Conservation (phyloP, 2,113 vertebrate species). For the Gorsachius goisagi region DNA sequence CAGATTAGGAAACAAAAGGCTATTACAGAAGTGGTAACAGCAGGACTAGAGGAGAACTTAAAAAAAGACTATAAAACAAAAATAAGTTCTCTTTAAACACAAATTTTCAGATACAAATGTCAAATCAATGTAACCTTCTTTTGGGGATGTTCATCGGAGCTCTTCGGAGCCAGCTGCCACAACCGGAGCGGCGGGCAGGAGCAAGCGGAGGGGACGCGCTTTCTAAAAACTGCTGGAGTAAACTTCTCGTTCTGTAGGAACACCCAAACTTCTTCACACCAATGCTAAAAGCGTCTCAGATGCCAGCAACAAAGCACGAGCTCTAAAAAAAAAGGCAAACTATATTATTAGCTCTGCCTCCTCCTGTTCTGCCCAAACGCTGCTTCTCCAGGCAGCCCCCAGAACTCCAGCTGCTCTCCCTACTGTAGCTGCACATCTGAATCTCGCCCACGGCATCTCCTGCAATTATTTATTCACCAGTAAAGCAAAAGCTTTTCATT, state of each 20-base stretch:
- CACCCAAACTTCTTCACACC: neutral
- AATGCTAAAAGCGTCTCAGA: neutral
- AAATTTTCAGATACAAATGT: neutral
- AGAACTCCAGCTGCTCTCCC: neutral
- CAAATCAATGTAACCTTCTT: neutral
- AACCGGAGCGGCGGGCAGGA: accelerated
- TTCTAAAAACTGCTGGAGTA: accelerated
- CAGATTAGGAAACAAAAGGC: neutral
- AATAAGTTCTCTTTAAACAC: neutral
- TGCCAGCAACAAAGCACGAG: neutral
- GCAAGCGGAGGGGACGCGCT: neutral
- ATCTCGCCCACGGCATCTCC: neutral
- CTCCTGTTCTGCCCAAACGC: neutral
- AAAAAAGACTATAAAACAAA: neutral
- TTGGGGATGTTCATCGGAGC: neutral
- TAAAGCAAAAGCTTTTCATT: neutral
- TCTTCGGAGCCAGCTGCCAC: neutral
- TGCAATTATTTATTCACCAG: neutral
- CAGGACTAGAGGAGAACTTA: neutral
- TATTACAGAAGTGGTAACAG: neutral
- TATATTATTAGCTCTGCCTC: neutral
- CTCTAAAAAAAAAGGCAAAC: neutral
- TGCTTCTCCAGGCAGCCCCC: neutral
- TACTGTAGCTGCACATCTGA: neutral
- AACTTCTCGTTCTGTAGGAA: neutral